phyloP scores from a whole-genome alignment of 2,113 vertebrate species.

The Clarias magur region DNA sequence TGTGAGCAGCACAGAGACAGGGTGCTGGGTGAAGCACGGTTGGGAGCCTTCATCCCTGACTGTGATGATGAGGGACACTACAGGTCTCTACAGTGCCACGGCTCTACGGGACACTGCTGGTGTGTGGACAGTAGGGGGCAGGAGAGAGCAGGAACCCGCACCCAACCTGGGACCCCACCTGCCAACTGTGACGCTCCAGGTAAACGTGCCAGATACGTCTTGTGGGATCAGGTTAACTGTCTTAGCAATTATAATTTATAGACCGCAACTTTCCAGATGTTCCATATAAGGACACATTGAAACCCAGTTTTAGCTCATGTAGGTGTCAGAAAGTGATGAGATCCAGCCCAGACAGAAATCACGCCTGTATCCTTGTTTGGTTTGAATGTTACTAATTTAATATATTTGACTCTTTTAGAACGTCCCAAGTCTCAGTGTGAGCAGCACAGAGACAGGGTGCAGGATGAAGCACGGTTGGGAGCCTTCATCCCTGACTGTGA shows the following conservation, averaged over 20 bases:
- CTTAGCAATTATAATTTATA: too few species aligned
- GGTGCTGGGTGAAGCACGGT: slow-evolving; percentile 37
- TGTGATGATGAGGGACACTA: slow-evolving; percentile 79
- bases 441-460: slow-evolving; percentile 62
- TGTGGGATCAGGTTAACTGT: neutral
- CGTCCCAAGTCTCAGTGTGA: slow-evolving; percentile 71
- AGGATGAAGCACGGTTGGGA: slow-evolving; percentile 51
- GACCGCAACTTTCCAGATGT: slow-evolving; percentile 8
- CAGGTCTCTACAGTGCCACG: slow-evolving; percentile 78
- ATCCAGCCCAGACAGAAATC: neutral
- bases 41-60: slow-evolving; percentile 73
- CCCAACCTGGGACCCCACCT: slow-evolving; percentile 58
- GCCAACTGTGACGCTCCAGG: slow-evolving; percentile 72
- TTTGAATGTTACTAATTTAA: neutral
- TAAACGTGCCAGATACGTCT: slow-evolving; percentile 54
- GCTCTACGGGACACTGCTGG: slow-evolving; percentile 82
- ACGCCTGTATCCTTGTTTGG: neutral
- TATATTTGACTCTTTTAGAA: neutral
- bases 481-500: slow-evolving; percentile 80
- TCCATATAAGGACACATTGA: neutral
- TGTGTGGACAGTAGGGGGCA: slow-evolving; percentile 77
- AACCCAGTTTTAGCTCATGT: neutral
- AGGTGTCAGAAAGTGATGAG: slow-evolving; percentile 2
- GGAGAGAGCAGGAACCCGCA: slow-evolving; percentile 76
- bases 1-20: slow-evolving; percentile 75